Evolutionary conservation across 1,140 invertebrate species (phyloP).

Genomic region (Plutomurus gul): DNA sequence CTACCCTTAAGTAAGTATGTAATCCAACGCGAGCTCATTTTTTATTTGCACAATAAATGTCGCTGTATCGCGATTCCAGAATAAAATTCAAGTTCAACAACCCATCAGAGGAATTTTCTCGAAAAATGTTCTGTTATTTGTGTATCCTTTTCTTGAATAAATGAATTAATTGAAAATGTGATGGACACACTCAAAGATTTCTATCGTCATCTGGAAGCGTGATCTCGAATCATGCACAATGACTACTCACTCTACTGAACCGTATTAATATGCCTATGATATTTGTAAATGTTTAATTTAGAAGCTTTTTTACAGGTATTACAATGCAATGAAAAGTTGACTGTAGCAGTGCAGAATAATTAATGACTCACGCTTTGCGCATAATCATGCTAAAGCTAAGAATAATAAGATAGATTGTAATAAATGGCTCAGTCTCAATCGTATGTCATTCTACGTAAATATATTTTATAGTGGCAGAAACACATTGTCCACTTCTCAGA

Average conservation of each 20-base stretch:
- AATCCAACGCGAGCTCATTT: neutral
- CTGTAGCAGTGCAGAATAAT: neutral
- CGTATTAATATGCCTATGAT: too few relatives aligned
- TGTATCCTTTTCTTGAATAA: too few relatives aligned
- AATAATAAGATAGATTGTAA: constrained; percentile 21
- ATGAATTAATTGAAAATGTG: constrained; percentile 1
- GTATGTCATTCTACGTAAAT: neutral
- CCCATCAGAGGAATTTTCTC: constrained; percentile 8
- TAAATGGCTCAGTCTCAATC: neutral
- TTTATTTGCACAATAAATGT: constrained; percentile 26
- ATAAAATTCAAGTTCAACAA: constrained; percentile 1
- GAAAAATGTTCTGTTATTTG: constrained; percentile 1
- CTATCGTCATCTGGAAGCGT: too few relatives aligned
- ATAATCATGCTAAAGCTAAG: neutral
- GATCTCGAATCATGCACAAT: too few relatives aligned
- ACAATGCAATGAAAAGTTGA: too few relatives aligned
- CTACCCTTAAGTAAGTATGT: neutral
- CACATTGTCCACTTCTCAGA: neutral
- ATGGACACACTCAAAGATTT: neutral
- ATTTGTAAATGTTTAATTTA: too few relatives aligned
- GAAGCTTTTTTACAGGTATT: too few relatives aligned
- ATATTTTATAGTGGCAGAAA: neutral
- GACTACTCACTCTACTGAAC: too few relatives aligned
- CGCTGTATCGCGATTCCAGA: constrained; percentile 9
- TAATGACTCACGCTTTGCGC: constrained; percentile 7